Evolutionary conservation across 2,797 vertebrate genomes (phyloP).

Genomic region (Brotula barbata): DNA sequence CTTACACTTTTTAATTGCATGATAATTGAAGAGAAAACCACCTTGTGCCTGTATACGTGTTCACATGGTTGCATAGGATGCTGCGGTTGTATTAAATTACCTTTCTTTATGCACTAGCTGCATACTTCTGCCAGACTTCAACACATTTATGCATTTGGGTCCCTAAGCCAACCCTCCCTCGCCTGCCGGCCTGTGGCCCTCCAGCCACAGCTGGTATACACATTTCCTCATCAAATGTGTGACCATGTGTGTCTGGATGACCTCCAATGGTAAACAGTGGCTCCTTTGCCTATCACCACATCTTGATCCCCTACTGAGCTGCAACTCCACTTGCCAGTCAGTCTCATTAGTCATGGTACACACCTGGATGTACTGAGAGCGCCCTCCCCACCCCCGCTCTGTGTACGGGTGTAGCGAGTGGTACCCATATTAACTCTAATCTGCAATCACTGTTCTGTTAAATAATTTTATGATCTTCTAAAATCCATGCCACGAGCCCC

Average conservation of each 20-base stretch:
- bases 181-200: constrained; percentile 35
- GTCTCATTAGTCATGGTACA: constrained; percentile 35
- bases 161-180: constrained; percentile 8
- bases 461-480: neutral
- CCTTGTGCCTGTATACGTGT: neutral
- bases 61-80: constrained; percentile 4
- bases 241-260: constrained; percentile 68
- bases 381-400: neutral
- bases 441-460: constrained; percentile 48
- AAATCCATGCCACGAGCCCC: neutral
- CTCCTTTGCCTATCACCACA: constrained; percentile 70
- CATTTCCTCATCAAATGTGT: constrained; percentile 70
- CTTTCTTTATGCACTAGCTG: constrained; percentile 28
- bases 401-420: constrained; percentile 19
- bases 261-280: constrained; percentile 71
- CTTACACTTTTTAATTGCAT: neutral
- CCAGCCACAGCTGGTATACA: constrained; percentile 69
- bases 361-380: constrained; percentile 54
- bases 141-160: constrained; percentile 49
- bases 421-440: constrained; percentile 12
- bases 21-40: neutral
- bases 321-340: constrained; percentile 52
- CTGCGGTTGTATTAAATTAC: constrained; percentile 16
- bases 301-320: constrained; percentile 58
- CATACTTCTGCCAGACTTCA: constrained; percentile 20